Evolutionary conservation across 2,797 vertebrate genomes (phyloP).

Genomic region (Macropodus opercularis): DNA sequence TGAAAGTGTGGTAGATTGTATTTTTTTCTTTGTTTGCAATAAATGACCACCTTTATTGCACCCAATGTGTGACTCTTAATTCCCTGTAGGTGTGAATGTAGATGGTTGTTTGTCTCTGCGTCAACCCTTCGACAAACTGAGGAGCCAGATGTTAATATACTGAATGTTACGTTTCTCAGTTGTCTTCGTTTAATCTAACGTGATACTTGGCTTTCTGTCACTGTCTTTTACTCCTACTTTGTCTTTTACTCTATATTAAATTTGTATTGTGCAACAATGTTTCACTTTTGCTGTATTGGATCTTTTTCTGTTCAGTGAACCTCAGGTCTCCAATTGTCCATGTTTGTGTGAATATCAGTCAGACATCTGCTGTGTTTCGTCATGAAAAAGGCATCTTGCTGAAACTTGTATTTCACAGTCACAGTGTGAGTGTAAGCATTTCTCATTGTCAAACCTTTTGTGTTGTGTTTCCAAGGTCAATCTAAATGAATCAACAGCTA

Average conservation of each 20-base stretch:
- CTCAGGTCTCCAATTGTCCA: neutral
- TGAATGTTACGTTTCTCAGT: too few relatives aligned
- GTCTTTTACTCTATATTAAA: too few relatives aligned
- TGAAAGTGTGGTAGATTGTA: conserved; percentile 65
- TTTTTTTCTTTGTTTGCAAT: conserved; percentile 81
- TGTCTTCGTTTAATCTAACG: too few relatives aligned
- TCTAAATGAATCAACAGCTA: neutral
- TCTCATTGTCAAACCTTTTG: neutral
- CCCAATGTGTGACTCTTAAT: conserved; percentile 44
- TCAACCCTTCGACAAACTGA: too few relatives aligned
- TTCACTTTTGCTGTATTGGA: too few relatives aligned
- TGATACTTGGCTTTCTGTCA: too few relatives aligned
- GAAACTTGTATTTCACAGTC: neutral
- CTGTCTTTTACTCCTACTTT: too few relatives aligned
- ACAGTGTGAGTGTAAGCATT: neutral
- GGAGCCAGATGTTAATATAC: neutral
- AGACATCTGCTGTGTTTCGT: neutral
- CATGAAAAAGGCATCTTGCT: too few relatives aligned
- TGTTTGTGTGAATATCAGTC: neutral
- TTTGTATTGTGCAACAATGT: too few relatives aligned
- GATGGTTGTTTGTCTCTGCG: too few relatives aligned
- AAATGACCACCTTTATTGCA: conserved; percentile 72
- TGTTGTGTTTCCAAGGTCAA: neutral
- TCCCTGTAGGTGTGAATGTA: too few relatives aligned
- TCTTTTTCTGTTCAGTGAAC: neutral